Conservation (phyloP, 2,113 vertebrate genomes). For the Aramus guarauna region DNA sequence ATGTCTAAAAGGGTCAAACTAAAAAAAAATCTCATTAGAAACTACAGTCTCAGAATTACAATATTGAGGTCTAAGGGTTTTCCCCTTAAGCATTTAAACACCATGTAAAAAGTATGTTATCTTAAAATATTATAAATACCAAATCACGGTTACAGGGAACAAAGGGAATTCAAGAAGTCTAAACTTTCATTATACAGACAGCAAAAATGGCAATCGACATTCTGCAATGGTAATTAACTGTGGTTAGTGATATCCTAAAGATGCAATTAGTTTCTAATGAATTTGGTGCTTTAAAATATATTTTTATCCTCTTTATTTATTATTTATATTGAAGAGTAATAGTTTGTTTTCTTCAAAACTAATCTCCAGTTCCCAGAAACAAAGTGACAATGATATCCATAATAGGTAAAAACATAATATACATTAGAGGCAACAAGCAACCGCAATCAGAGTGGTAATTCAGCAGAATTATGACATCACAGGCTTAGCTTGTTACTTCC, state of each 20-base stretch:
- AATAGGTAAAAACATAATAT: neutral
- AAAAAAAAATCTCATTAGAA: conserved; percentile 54
- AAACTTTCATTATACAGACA: conserved; percentile 42
- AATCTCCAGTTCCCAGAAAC: neutral
- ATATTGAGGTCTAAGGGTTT: conserved; percentile 30
- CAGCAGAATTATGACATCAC: neutral
- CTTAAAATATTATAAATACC: conserved; percentile 61
- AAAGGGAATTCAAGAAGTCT: conserved; percentile 28
- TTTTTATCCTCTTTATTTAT: conserved; percentile 17
- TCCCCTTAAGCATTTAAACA: conserved; percentile 29
- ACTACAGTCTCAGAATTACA: conserved; percentile 19
- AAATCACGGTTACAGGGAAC: neutral
- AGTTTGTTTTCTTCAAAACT: conserved; percentile 30
- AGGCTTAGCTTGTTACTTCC: neutral
- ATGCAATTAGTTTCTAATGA: conserved; percentile 49
- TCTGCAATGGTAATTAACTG: conserved; percentile 48
- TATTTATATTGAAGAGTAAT: neutral
- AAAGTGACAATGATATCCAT: neutral
- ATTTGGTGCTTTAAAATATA: conserved; percentile 8
- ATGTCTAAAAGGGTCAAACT: neutral
- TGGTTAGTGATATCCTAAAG: conserved; percentile 6
- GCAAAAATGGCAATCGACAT: conserved; percentile 28
- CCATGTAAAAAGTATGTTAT: neutral
- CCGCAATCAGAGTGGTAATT: neutral
- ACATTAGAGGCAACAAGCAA: neutral